A percentile compares a stretch with the other conserved stretches of the same genome.
These are phyloP conservation scores for Chiridota heheva DNA, from an alignment of 35 echinoderm and acorn worm species.

Conservation along the genomic window DNA sequence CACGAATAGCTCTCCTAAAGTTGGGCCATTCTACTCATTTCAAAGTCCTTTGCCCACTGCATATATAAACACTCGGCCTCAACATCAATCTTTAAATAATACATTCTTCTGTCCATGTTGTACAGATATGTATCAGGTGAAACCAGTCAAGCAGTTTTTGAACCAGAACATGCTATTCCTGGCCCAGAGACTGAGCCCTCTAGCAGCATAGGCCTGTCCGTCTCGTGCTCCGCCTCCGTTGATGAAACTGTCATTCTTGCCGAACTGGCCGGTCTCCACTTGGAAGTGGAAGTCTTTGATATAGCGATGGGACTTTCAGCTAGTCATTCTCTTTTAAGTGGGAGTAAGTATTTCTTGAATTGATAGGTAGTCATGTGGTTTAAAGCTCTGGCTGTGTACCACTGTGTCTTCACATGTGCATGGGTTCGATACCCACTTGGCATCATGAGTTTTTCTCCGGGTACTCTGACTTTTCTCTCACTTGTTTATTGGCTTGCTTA, in stretches of 20 bases:
- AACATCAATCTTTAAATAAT: no score
- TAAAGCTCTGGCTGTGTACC: no score
- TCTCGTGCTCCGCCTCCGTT: constrained; percentile 52
- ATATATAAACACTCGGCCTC: no score
- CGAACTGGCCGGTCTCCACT: constrained; percentile 80
- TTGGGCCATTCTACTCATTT: no score
- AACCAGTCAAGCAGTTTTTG: not conserved
- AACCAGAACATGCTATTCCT: constrained; percentile 38
- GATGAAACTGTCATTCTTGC: constrained; percentile 76
- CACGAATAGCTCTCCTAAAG: no score
- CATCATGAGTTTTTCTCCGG: no score
- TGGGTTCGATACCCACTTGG: no score
- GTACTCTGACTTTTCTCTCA: no score
- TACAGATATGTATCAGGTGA: constrained; percentile 1
- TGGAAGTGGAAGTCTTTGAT: constrained; percentile 74
- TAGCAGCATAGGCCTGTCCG: constrained; percentile 28
- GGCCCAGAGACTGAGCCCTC: not conserved
- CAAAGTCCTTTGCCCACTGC: no score
- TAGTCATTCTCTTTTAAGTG: constrained; percentile 50
- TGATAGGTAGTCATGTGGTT: not conserved
- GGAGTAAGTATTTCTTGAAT: constrained; percentile 38
- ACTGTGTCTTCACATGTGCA: no score
- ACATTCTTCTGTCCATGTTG: no score
- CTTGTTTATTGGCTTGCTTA: no score
- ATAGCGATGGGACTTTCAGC: constrained; percentile 62